Evolutionary conservation across 1,140 invertebrate genomes (phyloP), one percentile per base, ranked within the genome.

Genomic region (Ceratoteleas bidentatus): DNA sequence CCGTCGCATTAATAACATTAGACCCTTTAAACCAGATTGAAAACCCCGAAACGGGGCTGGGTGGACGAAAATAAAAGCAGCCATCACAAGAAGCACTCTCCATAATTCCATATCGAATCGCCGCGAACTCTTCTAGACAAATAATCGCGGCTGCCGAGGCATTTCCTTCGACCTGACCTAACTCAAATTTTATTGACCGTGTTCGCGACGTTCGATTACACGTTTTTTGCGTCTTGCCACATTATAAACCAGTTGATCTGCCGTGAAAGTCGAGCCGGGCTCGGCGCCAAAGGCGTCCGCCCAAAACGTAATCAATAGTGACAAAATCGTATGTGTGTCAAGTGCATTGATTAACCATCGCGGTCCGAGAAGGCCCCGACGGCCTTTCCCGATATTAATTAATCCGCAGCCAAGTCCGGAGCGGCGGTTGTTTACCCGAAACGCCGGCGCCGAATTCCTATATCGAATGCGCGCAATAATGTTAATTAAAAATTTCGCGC

Each of bases 181-280:
- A 66, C 40, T 70, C 68, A 77, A 65, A 65, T 72, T 80, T 72
- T 68, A 80, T 68, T 60, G 54, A 79, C 61, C 49, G 49, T 70
- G 54, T 49, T 52, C 68, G 61, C 24, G 50, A 66, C 14, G 54
- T 58, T 57, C 32, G 58, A 57, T 80, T 69, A 65, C 65, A 34
- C 62, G 24, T 49, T 74, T 62, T 79, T 58, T 66, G 49, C 65
- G 24, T 70, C 70, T 74, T 65, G 24, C 47, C 65, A 74, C 80
- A 77, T 69, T 82, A 77, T 74, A 61, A 76, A 78, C 80, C 80
- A 78, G 80, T 83, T 78, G 80, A 83, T 78, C 74, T 72, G 49
- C 64, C 74, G 68, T 77, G 61, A 61, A 77, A 73, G 53, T 69
- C 64, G 68, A 74, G 58, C 57, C 70, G 81, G 75, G 81, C 69